These are phyloP conservation scores for Spheniscus humboldti DNA, from an alignment of 2,797 vertebrate species.

Conservation along the genomic window DNA sequence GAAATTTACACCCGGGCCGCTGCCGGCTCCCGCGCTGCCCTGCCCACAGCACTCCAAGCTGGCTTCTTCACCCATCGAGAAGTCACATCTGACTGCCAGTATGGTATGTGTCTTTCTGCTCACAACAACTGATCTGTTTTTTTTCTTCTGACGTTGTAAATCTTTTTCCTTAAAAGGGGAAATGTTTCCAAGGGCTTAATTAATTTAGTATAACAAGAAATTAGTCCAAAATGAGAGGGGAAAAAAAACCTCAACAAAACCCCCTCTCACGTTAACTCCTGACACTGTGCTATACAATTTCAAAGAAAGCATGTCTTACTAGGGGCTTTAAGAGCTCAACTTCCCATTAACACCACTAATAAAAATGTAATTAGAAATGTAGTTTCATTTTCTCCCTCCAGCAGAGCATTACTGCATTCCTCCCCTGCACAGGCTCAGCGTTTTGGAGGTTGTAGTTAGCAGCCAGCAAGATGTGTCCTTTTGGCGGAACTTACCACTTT, in stretches of 20 bases:
- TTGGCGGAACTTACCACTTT: conserved; percentile 50
- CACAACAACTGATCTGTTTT: background rate
- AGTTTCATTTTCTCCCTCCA: conserved; percentile 49
- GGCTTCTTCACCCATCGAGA: background rate
- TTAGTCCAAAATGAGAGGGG: background rate
- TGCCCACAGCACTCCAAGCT: background rate
- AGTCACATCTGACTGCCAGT: background rate
- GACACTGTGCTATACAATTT: conserved; percentile 3
- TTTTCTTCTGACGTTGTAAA: background rate
- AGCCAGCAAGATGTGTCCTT: conserved; percentile 48
- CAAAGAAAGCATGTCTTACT: conserved; percentile 1
- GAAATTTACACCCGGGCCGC: background rate
- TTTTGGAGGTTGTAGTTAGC: conserved; percentile 16
- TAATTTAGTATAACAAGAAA: conserved; percentile 20
- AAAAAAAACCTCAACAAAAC: fast-evolving
- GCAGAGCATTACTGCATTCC: conserved; percentile 26
- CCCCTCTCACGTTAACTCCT: background rate
- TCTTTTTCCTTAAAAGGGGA: background rate
- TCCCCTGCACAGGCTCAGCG: background rate
- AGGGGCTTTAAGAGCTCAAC: conserved; percentile 22
- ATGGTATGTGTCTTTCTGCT: background rate
- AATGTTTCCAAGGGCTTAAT: background rate
- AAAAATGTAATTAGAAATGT: conserved; percentile 52
- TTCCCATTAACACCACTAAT: conserved; percentile 52
- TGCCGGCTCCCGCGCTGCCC: background rate